Percentiles rank a stretch among this genome's conserved stretches.
Conservation (phyloP, 2,888 invertebrate genomes). For the Panopea generosa region DNA sequence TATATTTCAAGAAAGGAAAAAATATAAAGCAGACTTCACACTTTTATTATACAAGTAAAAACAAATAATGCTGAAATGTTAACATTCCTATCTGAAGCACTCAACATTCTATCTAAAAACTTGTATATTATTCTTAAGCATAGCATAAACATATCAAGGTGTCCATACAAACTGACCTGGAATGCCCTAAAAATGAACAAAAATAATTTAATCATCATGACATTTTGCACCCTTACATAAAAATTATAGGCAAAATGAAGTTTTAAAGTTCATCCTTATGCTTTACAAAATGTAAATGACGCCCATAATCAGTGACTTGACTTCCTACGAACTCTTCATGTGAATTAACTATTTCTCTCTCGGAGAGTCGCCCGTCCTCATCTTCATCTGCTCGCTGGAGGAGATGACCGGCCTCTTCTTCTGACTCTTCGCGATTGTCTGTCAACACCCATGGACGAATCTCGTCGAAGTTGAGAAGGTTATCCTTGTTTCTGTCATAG, state of each 20-base stretch:
- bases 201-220: too few relatives aligned
- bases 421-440: slow-evolving; percentile 92
- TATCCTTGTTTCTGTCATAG: slow-evolving; percentile 94
- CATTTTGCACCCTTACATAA: too few relatives aligned
- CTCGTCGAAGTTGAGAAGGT: slow-evolving; percentile 91
- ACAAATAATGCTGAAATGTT: too few relatives aligned
- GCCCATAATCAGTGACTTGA: slow-evolving; percentile 99
- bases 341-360: slow-evolving; percentile 95
- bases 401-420: slow-evolving; percentile 95
- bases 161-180: too few relatives aligned
- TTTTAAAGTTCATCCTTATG: slow-evolving; percentile 60
- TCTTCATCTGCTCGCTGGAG: slow-evolving; percentile 86
- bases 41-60: too few relatives aligned
- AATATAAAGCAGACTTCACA: too few relatives aligned
- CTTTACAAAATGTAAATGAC: slow-evolving; percentile 95
- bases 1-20: too few relatives aligned
- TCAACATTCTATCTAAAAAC: too few relatives aligned
- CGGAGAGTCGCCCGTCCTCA: slow-evolving; percentile 93
- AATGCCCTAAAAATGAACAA: too few relatives aligned
- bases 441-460: slow-evolving; percentile 96
- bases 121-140: too few relatives aligned
- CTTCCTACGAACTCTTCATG: slow-evolving; percentile 99
- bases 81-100: too few relatives aligned
- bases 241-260: not conserved
- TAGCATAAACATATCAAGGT: too few relatives aligned